Conservation (phyloP, 1,140 invertebrate genomes). For the Pollicipes pollicipes region DNA sequence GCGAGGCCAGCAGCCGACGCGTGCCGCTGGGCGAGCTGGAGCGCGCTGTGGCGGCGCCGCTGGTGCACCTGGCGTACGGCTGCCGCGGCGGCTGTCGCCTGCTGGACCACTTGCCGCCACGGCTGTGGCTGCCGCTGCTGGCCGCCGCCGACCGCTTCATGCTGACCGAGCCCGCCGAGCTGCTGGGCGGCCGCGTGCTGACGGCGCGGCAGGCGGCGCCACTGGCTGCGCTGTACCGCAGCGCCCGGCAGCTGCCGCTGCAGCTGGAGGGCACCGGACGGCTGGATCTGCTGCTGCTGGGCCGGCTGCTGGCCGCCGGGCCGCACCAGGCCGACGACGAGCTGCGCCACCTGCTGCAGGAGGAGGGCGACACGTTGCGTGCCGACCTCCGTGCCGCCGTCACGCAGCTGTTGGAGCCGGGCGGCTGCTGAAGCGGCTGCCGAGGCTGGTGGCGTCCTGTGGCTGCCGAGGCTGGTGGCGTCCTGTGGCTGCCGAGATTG, state of each 20-base stretch:
- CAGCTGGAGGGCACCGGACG: neutral
- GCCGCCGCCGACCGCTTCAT: neutral
- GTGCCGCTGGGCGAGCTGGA: neutral
- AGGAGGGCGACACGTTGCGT: neutral
- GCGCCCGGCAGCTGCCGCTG: neutral
- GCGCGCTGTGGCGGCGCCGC: neutral
- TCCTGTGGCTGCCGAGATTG: too few species aligned
- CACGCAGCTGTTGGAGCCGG: neutral
- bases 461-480: too few species aligned
- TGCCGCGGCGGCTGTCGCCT: neutral
- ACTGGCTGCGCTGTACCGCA: neutral
- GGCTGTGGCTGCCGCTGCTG: conserved; percentile 1
- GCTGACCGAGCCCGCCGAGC: neutral
- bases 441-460: too few species aligned
- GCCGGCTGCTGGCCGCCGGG: neutral
- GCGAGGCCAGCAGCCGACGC: neutral
- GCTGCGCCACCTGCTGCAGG: neutral
- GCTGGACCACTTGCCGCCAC: neutral
- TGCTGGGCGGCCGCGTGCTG: neutral
- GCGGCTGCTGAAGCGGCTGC: neutral
- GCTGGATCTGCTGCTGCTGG: neutral
- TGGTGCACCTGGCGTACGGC: neutral
- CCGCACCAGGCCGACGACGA: neutral
- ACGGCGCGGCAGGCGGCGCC: neutral
- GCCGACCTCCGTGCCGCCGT: neutral